Conservation (phyloP, 2,113 vertebrate species). For the Scomber scombrus region DNA sequence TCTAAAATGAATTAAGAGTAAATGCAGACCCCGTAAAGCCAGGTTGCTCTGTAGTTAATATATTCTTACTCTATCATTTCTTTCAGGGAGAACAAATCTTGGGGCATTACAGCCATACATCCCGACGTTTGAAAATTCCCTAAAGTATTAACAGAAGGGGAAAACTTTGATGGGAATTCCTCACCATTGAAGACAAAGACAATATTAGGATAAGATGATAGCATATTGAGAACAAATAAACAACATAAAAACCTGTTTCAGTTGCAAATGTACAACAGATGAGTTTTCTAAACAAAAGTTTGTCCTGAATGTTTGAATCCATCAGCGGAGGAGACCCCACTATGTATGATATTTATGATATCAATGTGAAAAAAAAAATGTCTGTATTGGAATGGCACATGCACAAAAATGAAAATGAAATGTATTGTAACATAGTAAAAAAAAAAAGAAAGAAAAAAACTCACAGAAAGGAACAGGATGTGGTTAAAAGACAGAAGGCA, state of each 20-base stretch:
- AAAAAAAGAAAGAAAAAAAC: constrained; percentile 84
- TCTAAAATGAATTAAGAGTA: constrained; percentile 86
- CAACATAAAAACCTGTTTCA: constrained; percentile 86
- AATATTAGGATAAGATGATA: constrained; percentile 98
- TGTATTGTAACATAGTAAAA: constrained; percentile 75
- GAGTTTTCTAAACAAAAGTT: constrained; percentile 76
- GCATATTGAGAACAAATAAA: constrained; percentile 85
- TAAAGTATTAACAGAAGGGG: constrained; percentile 99
- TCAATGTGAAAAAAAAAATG: constrained; percentile 72
- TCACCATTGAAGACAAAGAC: constrained; percentile 99
- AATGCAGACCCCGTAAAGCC: constrained; percentile 97
- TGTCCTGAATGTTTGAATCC: constrained; percentile 88
- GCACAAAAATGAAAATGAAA: constrained; percentile 77
- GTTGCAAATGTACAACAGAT: constrained; percentile 87
- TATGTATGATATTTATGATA: constrained; percentile 75
- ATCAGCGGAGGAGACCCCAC: constrained; percentile 72
- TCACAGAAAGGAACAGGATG: constrained; percentile 82
- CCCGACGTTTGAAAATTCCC: constrained; percentile 99
- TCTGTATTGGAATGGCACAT: constrained; percentile 75
- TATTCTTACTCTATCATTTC: constrained; percentile 99
- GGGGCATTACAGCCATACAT: constrained; percentile 99
- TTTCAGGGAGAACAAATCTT: constrained; percentile 99
- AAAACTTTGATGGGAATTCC: constrained; percentile 99
- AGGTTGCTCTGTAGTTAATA: constrained; percentile 99
- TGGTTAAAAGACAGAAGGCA: constrained; percentile 82